Percentiles rank a stretch among this genome's conserved stretches.
Conservation (phyloP, 2,888 invertebrate species). For the Hirtodrosophila alboralis region DNA sequence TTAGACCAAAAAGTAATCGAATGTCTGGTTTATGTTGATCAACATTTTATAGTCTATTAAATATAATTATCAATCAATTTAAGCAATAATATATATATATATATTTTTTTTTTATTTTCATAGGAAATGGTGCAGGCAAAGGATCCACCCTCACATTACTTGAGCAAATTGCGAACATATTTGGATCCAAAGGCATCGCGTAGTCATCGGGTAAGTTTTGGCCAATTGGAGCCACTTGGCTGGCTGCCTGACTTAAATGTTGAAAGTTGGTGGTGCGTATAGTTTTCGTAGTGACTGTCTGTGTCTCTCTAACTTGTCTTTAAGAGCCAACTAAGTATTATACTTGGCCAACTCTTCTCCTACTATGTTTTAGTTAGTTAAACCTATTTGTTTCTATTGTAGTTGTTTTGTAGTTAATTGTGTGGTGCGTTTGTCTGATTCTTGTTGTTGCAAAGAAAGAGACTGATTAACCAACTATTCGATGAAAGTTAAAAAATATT, state of each 20-base stretch:
- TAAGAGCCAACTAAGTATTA: conserved; percentile 12
- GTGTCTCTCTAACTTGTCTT: conserved; percentile 21
- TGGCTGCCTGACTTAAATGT: conserved; percentile 16
- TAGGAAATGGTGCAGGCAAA: conserved; percentile 99
- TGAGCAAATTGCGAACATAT: conserved; percentile 97
- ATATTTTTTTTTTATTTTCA: conserved; percentile 83
- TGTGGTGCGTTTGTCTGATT: conserved; percentile 52
- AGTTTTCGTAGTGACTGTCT: conserved; percentile 26
- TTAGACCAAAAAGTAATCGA: too few relatives aligned
- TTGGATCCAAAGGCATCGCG: conserved; percentile 98
- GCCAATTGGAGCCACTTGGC: conserved; percentile 1
- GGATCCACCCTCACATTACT: conserved; percentile 97
- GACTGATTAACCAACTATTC: conserved; percentile 24
- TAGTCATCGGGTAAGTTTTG: conserved; percentile 95
- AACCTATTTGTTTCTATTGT: conserved; percentile 12
- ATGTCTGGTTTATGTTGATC: too few relatives aligned
- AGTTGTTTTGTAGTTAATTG: conserved; percentile 17
- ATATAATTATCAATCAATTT: too few relatives aligned
- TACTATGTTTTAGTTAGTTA: conserved; percentile 26
- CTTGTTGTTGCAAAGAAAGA: conserved; percentile 22
- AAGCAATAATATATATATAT: too few relatives aligned
- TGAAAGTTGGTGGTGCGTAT: conserved; percentile 40
- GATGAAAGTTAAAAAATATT: conserved; percentile 6
- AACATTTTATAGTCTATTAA: too few relatives aligned
- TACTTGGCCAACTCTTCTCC: conserved; percentile 11